Evolutionary conservation across 2,888 invertebrate species (phyloP).

Genomic region (Criorhina ranunculi): DNA sequence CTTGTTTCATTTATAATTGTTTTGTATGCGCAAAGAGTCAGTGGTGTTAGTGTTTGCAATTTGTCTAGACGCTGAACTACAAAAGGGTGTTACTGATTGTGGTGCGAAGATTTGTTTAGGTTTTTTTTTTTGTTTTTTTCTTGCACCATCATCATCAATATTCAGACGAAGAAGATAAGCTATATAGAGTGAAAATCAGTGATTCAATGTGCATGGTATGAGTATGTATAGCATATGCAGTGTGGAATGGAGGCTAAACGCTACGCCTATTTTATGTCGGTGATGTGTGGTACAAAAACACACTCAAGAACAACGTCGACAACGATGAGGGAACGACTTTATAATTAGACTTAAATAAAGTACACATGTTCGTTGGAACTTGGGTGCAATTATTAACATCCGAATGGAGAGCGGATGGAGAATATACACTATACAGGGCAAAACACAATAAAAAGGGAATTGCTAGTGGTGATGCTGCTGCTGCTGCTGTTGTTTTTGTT

Average conservation of each 20-base stretch:
- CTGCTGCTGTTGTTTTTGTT: conserved; percentile 8
- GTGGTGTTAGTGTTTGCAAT: conserved; percentile 71
- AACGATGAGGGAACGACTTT: conserved; percentile 48
- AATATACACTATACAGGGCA: conserved; percentile 36
- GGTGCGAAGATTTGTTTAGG: conserved; percentile 64
- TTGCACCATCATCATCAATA: conserved; percentile 49
- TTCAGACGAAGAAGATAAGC: conserved; percentile 49
- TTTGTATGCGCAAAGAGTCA: conserved; percentile 32
- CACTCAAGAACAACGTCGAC: neutral
- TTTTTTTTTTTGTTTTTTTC: conserved; percentile 16
- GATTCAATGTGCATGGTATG: conserved; percentile 45
- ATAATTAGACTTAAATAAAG: conserved; percentile 75
- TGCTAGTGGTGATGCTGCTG: neutral
- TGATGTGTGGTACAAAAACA: conserved; percentile 43
- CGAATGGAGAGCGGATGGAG: conserved; percentile 51
- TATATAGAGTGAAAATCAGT: conserved; percentile 60
- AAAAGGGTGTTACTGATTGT: conserved; percentile 76
- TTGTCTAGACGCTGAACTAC: conserved; percentile 75
- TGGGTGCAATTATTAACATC: conserved; percentile 72
- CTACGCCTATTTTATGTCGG: conserved; percentile 66
- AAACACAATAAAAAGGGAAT: conserved; percentile 30
- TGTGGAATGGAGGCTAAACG: conserved; percentile 61
- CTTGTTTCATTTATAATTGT: conserved; percentile 57
- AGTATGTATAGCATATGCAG: conserved; percentile 4
- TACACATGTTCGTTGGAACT: conserved; percentile 74